Evolutionary conservation across 2,888 invertebrate species (phyloP).

Genomic region (Stegana nigrithorax): DNA sequence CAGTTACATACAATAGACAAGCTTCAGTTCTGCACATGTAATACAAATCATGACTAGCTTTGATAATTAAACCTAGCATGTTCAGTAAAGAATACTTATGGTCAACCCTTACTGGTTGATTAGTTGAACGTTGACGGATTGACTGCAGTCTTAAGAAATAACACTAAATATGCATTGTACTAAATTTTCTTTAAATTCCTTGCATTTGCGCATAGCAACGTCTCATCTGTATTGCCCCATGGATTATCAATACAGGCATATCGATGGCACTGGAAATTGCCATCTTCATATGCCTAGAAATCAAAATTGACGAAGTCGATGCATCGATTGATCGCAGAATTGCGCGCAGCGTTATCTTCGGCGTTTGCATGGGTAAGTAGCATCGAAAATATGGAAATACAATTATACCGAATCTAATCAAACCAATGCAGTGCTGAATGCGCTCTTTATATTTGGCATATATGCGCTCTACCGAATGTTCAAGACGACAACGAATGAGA

Average conservation of each 20-base stretch:
- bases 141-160: too few relatives aligned
- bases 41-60: too few relatives aligned
- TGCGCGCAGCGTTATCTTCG: slow-evolving; percentile 58
- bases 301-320: slow-evolving; percentile 62
- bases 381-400: neutral
- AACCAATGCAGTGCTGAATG: slow-evolving; percentile 54
- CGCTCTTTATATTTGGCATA: slow-evolving; percentile 55
- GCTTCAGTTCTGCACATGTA: too few relatives aligned
- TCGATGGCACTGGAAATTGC: slow-evolving; percentile 57
- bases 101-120: too few relatives aligned
- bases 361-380: slow-evolving; percentile 52
- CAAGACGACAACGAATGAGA: slow-evolving; percentile 55
- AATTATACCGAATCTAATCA: neutral
- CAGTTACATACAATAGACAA: too few relatives aligned
- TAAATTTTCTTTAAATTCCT: neutral
- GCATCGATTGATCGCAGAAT: slow-evolving; percentile 60
- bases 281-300: slow-evolving; percentile 56
- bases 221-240: slow-evolving; percentile 62
- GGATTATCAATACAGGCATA: slow-evolving; percentile 57
- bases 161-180: neutral
- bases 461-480: slow-evolving; percentile 58
- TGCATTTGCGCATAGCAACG: slow-evolving; percentile 45
- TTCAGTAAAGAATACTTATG: too few relatives aligned
- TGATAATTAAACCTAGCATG: too few relatives aligned
- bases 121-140: neutral